A percentile compares a stretch with the other conserved stretches of the same genome.
Conservation (phyloP, 1,140 invertebrate genomes). For the Tetraneura akinire region DNA sequence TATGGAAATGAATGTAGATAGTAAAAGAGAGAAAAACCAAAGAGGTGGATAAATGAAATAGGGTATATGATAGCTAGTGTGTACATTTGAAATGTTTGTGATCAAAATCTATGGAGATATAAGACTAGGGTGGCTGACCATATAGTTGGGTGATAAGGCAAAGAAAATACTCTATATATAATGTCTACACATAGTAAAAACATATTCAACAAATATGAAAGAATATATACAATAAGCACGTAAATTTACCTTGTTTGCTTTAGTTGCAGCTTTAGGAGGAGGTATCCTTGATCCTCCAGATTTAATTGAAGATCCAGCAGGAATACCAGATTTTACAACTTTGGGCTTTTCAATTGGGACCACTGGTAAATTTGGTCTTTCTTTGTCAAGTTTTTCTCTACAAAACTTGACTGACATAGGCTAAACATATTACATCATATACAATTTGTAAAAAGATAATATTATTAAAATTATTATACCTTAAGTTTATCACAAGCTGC, state of each 20-base stretch:
- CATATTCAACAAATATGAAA: too few relatives aligned
- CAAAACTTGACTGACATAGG: slow-evolving; percentile 42
- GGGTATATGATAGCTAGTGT: neutral
- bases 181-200: too few relatives aligned
- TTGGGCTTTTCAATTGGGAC: slow-evolving; percentile 42
- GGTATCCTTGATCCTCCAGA: slow-evolving; percentile 39
- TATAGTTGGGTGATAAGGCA: too few relatives aligned
- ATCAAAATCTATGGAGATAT: too few relatives aligned
- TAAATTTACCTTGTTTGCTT: slow-evolving; percentile 27
- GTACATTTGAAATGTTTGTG: too few relatives aligned
- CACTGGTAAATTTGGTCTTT: slow-evolving; percentile 46
- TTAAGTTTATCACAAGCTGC: slow-evolving; percentile 81
- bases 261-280: slow-evolving; percentile 14
- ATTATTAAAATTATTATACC: slow-evolving; percentile 55
- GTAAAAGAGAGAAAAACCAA: too few relatives aligned
- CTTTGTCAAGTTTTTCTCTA: slow-evolving; percentile 42
- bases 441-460: neutral
- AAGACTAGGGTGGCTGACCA: too few relatives aligned
- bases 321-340: slow-evolving; percentile 44
- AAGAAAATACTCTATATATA: too few relatives aligned
- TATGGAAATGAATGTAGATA: too few relatives aligned
- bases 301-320: slow-evolving; percentile 48
- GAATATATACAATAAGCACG: too few relatives aligned
- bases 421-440: slow-evolving; percentile 10
- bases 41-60: neutral